These are phyloP conservation scores for Nemotelus pantherinus DNA, from an alignment of 2,888 invertebrate genomes.

Conservation along the genomic window DNA sequence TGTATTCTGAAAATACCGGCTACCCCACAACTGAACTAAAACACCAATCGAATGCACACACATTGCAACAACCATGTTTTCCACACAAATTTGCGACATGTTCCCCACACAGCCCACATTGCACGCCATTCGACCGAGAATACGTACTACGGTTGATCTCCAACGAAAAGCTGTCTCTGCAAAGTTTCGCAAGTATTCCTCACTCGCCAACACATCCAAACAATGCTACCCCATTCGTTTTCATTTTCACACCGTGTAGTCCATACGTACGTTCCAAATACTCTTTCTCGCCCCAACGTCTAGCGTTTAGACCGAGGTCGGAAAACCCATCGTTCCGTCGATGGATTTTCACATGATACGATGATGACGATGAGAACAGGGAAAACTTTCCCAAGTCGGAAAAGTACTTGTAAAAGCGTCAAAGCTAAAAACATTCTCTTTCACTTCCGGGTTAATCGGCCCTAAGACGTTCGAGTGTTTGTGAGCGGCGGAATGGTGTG, in stretches of 20 bases:
- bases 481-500: background rate
- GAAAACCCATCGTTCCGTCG: conserved; percentile 1
- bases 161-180: conserved; percentile 24
- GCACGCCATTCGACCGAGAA: background rate
- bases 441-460: conserved; percentile 21
- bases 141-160: no score
- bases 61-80: no score
- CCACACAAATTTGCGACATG: no score
- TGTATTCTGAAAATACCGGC: conserved; percentile 8
- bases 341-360: background rate
- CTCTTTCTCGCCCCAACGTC: background rate
- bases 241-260: background rate
- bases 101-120: no score
- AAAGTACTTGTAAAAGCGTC: conserved; percentile 19
- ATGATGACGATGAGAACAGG: background rate
- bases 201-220: background rate
- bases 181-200: conserved; percentile 15
- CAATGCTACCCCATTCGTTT: background rate
- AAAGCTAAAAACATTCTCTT: conserved; percentile 17
- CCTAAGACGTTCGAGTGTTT: background rate
- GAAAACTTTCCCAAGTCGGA: conserved; percentile 11
- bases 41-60: no score
- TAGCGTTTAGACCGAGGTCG: conserved; percentile 23
- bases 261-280: background rate
- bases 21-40: background rate